These are phyloP conservation scores for Nomada hirtipes DNA, from an alignment of 2,888 invertebrate genomes.

Conservation along the genomic window DNA sequence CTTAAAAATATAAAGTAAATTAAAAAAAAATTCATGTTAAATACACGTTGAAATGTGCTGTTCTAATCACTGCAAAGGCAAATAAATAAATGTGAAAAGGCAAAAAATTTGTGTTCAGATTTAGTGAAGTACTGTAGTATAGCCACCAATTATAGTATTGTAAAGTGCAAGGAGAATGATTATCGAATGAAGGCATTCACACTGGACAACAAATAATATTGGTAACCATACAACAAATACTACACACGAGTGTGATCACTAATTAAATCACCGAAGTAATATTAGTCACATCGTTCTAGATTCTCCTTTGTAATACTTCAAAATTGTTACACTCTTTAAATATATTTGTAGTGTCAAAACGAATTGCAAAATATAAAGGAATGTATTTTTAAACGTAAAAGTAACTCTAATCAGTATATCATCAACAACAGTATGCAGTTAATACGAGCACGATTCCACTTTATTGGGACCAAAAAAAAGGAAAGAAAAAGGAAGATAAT, in stretches of 20 bases:
- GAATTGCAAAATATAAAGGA: slow-evolving; percentile 68
- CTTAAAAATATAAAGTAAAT: slow-evolving; percentile 43
- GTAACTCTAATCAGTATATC: slow-evolving; percentile 56
- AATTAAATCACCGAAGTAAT: slow-evolving; percentile 22
- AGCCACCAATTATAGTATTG: slow-evolving; percentile 30
- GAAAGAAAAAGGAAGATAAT: slow-evolving; percentile 19
- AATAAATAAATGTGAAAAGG: slow-evolving; percentile 42
- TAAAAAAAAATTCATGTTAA: slow-evolving; percentile 49
- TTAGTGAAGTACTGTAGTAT: slow-evolving; percentile 26
- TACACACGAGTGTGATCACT: slow-evolving; percentile 23
- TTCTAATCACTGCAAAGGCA: slow-evolving; percentile 37
- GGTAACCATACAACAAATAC: slow-evolving; percentile 28
- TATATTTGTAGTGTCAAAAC: slow-evolving; percentile 61
- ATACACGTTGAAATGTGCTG: slow-evolving; percentile 51
- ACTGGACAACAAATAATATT: slow-evolving; percentile 15
- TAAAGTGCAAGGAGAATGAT: slow-evolving; percentile 31
- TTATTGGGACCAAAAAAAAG: slow-evolving; percentile 30
- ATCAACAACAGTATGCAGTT: slow-evolving; percentile 47
- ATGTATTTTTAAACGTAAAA: slow-evolving; percentile 67
- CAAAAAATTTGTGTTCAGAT: slow-evolving; percentile 26
- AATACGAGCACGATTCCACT: slow-evolving; percentile 66
- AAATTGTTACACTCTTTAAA: slow-evolving; percentile 70
- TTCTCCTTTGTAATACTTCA: slow-evolving; percentile 60
- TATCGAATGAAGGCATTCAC: slow-evolving; percentile 25
- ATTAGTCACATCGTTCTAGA: slow-evolving; percentile 26